Percentiles rank a stretch among this genome's conserved stretches.
These are phyloP conservation scores for Silurus glanis DNA, from an alignment of 2,113 vertebrate genomes.

Conservation along the genomic window DNA sequence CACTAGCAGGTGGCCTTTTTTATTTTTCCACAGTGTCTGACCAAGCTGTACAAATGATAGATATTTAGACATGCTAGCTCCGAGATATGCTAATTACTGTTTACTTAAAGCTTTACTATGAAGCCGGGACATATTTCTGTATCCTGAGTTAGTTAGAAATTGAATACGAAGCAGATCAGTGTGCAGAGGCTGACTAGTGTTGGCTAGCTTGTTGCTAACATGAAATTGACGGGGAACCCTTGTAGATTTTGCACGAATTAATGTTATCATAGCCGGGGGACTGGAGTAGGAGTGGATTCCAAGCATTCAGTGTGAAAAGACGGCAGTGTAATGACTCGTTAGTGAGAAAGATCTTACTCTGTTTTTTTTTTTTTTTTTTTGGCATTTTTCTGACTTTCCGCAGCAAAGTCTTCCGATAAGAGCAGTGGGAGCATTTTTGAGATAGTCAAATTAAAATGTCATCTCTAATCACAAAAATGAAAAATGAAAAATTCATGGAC, in stretches of 20 bases:
- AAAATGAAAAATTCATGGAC: background rate
- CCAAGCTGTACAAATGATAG: background rate
- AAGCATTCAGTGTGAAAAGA: background rate
- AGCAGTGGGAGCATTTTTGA: background rate
- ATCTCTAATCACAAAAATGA: too few relatives aligned
- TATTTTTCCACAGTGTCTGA: background rate
- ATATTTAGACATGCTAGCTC: background rate
- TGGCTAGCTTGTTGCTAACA: background rate
- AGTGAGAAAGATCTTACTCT: background rate
- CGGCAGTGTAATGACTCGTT: background rate
- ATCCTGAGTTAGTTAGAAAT: background rate
- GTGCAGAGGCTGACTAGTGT: background rate
- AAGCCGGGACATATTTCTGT: background rate
- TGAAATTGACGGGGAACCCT: background rate
- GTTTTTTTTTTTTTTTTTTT: background rate
- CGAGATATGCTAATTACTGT: background rate
- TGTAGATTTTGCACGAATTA: background rate
- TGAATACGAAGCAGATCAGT: background rate
- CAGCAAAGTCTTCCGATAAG: background rate
- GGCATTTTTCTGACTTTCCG: background rate
- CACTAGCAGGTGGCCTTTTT: background rate
- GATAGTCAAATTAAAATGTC: too few relatives aligned
- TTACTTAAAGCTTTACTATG: background rate
- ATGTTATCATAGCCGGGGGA: background rate
- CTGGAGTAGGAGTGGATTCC: background rate